Conservation (phyloP, 2,113 vertebrate genomes). For the Tinamus guttatus region DNA sequence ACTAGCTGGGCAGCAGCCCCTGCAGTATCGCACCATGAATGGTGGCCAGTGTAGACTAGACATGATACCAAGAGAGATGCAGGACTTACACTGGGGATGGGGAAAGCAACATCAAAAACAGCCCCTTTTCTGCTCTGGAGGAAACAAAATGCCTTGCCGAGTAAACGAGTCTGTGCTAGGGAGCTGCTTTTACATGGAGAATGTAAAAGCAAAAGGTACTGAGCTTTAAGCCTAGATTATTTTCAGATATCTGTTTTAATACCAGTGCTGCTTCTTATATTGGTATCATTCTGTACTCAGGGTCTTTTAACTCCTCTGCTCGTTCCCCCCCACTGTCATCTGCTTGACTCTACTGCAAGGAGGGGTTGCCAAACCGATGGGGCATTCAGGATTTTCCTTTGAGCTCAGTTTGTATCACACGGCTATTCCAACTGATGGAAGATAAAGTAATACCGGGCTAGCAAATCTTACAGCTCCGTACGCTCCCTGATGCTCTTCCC, state of each 20-base stretch:
- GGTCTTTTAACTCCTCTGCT: not conserved
- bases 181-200: conserved; percentile 24
- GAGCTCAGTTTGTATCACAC: not conserved
- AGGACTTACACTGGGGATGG: not conserved
- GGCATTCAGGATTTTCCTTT: not conserved
- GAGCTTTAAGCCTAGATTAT: not conserved
- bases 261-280: not conserved
- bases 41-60: not conserved
- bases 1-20: not conserved
- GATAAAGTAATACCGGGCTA: not conserved
- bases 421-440: conserved; percentile 12
- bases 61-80: not conserved
- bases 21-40: not conserved
- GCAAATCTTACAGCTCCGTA: not conserved
- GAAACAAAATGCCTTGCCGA: conserved; percentile 29
- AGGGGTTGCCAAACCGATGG: not conserved
- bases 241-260: not conserved
- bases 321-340: not conserved
- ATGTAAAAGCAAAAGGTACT: not conserved
- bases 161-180: conserved; percentile 24
- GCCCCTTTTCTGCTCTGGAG: not conserved
- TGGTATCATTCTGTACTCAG: not conserved
- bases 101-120: not conserved
- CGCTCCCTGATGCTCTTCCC: not conserved
- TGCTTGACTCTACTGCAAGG: not conserved